Base-by-base conservation (phyloP, 1,140 invertebrate genomes). In the Argopecten irradians region DNA sequence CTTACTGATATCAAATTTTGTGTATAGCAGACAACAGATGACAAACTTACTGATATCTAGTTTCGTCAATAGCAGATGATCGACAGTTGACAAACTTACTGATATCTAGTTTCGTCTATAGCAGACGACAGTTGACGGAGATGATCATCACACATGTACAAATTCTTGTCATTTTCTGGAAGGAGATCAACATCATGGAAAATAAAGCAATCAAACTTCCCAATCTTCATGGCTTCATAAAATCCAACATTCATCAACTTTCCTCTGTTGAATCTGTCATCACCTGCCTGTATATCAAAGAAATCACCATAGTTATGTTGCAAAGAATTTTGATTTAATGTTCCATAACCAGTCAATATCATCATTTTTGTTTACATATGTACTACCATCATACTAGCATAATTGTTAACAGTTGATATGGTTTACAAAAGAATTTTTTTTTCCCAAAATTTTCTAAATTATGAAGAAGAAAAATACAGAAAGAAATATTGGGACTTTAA, bases 381-480 rank as follows among this genome's bases (percentile, higher is more conserved):
- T n/a, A n/a, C n/a, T n/a, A 55, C 13, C 13, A 55, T 14, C n/a
- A 55, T 14, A 55, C n/a, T n/a, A 55, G 13, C n/a, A 13, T 14
- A 14, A 13, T 14, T 14, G n/a, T 14, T 55, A 55, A 55, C n/a
- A 55, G n/a, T 46, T 46, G 34, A n/a, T 32, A 33, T 22, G 83
- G 34, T 84, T 83, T 16, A 83, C 3, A n/a, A 16, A 1, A n/a
- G n/a, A n/a, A n/a, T n/a, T n/a, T n/a, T n/a, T n/a, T n/a, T n/a
- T n/a, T n/a, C n/a, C n/a, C n/a, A n/a, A 19, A 5, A 16, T 84
- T 16, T 84, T 32, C 33, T 32, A 28, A 84, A 8, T 19, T 33
- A 35, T 8, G 19, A 34, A 34, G 86, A 22, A 89, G 97, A 95
- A 16, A 98, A 97, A 95, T 98, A 98, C 82, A 97, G 96, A 95